Conservation (phyloP, 2,113 vertebrate species). For the Bubo scandiacus region DNA sequence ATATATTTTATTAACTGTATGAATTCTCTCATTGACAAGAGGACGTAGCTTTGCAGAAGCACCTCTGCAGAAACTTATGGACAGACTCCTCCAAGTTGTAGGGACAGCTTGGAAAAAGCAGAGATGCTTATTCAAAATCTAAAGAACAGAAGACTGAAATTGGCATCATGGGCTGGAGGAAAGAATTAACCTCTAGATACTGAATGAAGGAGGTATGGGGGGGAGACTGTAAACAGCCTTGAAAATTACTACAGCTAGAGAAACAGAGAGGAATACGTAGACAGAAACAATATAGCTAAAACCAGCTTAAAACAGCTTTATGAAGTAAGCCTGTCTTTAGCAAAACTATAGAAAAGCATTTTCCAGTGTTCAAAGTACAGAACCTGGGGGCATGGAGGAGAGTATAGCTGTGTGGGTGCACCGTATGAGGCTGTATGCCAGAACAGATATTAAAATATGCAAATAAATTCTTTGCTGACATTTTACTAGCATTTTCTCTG, state of each 20-base stretch:
- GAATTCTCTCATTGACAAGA: not conserved
- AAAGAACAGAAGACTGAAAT: not conserved
- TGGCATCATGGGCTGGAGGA: not conserved
- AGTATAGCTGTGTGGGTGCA: not conserved
- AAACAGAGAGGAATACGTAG: not conserved
- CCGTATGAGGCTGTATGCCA: not conserved
- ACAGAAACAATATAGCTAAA: not conserved
- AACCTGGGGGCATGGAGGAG: not conserved
- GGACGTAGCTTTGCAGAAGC: not conserved
- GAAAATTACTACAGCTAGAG: conserved; percentile 5
- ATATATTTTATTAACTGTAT: not conserved
- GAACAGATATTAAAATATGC: not conserved
- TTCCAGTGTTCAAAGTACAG: not conserved
- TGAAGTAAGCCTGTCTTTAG: not conserved
- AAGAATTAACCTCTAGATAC: not conserved
- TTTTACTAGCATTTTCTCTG: not conserved
- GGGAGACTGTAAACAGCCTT: not conserved
- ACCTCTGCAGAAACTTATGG: not conserved
- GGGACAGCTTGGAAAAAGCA: not conserved
- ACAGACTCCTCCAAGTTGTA: not conserved
- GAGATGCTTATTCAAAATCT: not conserved
- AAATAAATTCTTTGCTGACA: not conserved
- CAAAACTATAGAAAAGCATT: not conserved
- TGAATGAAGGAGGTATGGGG: not conserved
- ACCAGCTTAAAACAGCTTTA: not conserved